These are phyloP conservation scores for Calosoma granatense DNA, from an alignment of 1,140 invertebrate genomes.

Conservation along the genomic window DNA sequence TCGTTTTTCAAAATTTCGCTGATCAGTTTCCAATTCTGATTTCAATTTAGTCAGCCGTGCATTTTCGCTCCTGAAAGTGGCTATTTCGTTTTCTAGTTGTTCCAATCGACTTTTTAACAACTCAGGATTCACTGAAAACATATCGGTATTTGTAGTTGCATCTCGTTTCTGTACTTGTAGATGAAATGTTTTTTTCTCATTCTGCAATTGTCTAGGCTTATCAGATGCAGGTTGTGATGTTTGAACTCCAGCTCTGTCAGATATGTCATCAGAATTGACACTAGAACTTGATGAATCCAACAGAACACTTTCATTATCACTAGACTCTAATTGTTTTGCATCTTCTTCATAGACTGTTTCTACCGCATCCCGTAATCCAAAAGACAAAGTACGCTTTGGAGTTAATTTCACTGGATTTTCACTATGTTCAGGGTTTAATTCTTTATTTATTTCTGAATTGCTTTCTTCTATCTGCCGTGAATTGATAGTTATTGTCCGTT, in stretches of 20 bases:
- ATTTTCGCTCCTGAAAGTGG: slow-evolving; percentile 56
- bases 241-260: slow-evolving; percentile 25
- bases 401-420: background rate
- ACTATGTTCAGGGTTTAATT: background rate
- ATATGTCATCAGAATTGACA: background rate
- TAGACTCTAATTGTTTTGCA: background rate
- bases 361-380: background rate
- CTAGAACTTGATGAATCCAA: background rate
- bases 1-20: slow-evolving; percentile 35
- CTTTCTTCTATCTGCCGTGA: background rate
- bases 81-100: slow-evolving; percentile 58
- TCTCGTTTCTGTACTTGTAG: too few species aligned
- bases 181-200: too few species aligned
- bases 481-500: background rate
- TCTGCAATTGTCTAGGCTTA: background rate
- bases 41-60: slow-evolving; percentile 39
- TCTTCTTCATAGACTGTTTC: background rate
- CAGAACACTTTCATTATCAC: background rate
- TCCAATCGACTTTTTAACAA: slow-evolving; percentile 49
- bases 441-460: background rate
- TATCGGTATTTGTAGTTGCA: background rate
- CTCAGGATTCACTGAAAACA: slow-evolving; percentile 37
- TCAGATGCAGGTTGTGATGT: slow-evolving; percentile 17
- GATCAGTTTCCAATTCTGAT: slow-evolving; percentile 44
- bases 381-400: background rate